Conservation (phyloP, 2,797 vertebrate genomes). For the Sebastes itinus region DNA sequence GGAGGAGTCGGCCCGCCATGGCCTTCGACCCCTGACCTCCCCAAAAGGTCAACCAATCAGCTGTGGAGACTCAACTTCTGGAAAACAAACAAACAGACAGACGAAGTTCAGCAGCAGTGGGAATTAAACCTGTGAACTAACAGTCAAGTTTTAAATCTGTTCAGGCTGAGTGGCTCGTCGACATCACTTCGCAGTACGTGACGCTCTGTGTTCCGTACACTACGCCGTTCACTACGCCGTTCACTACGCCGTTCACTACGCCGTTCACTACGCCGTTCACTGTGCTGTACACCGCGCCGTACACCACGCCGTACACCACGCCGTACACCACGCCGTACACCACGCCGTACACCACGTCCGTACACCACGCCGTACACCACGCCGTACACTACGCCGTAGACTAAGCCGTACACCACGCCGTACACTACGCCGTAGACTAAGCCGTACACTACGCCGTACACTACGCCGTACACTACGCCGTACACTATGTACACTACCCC, state of each 20-base stretch:
- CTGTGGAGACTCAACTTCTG: conserved; percentile 18
- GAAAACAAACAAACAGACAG: neutral
- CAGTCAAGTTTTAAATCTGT: neutral
- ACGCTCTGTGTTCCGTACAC: no score
- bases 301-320: no score
- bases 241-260: no score
- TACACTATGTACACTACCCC: no score
- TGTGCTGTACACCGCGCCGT: no score
- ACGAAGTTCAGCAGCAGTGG: neutral
- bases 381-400: accelerated
- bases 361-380: accelerated
- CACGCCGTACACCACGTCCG: accelerated
- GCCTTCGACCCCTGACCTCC: conserved; percentile 32
- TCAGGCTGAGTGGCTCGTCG: neutral
- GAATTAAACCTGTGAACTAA: neutral
- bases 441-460: no score
- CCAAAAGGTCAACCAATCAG: conserved; percentile 25
- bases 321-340: no score
- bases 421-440: accelerated
- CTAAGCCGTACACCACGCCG: accelerated
- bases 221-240: no score
- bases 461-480: no score
- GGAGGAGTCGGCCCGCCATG: conserved; percentile 86
- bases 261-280: no score
- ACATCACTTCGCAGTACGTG: no score